phyloP scores from a whole-genome alignment of 2,888 invertebrate species.

The Notodonta ziczac region DNA sequence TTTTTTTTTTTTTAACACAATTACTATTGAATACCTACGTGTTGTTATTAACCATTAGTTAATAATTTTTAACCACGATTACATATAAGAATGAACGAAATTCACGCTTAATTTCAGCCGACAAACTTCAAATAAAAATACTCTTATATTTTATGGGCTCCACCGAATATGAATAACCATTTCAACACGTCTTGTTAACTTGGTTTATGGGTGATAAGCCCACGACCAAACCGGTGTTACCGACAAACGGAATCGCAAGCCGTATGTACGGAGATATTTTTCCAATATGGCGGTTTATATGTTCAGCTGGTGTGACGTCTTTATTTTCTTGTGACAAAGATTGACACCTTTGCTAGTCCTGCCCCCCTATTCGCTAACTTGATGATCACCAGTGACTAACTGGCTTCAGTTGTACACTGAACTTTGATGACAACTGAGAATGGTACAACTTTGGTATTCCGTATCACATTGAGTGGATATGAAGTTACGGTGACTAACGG shows the following conservation, averaged over 20 bases:
- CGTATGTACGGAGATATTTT: constrained; percentile 22
- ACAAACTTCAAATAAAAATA: neutral
- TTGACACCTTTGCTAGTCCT: no score
- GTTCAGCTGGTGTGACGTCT: neutral
- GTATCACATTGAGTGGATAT: no score
- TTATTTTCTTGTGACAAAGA: neutral
- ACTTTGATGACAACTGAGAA: no score
- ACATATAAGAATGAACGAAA: neutral
- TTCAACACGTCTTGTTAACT: constrained; percentile 14
- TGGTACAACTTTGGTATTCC: no score
- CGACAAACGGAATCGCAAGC: constrained; percentile 22
- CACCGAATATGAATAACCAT: constrained; percentile 25
- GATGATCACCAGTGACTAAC: no score
- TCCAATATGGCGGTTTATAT: neutral
- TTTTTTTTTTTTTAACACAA: no score
- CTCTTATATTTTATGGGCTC: constrained; percentile 1
- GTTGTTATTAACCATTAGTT: no score
- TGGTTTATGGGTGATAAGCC: constrained; percentile 23
- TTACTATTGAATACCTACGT: no score
- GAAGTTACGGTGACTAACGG: no score
- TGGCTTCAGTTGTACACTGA: no score
- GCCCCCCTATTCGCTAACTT: no score
- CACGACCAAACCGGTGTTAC: constrained; percentile 22
- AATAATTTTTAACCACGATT: no score
- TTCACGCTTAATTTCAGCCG: neutral